phyloP scores from a whole-genome alignment of 2,113 vertebrate genomes.

The Mesitornis unicolor region DNA sequence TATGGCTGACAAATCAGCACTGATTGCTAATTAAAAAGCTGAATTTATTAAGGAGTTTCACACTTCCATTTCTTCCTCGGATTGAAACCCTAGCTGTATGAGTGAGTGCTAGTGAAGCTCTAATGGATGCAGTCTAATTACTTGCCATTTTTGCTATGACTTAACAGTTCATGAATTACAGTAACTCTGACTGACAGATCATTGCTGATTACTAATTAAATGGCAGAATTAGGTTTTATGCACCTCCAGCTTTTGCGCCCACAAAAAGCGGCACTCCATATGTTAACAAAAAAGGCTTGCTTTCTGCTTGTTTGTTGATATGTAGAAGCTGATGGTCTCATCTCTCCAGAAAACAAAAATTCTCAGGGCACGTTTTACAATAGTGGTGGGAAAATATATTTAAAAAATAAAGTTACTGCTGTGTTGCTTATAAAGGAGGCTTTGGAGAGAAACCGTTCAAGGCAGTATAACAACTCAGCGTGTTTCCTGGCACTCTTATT shows the following conservation, averaged over 20 bases:
- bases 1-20: conserved; percentile 70
- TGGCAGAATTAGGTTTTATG: not conserved
- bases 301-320: not conserved
- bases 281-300: not conserved
- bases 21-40: conserved; percentile 78
- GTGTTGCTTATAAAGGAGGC: not conserved
- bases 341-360: conserved; percentile 50
- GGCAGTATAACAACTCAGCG: not conserved
- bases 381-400: conserved; percentile 21
- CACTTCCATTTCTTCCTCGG: conserved; percentile 40
- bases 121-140: conserved; percentile 65
- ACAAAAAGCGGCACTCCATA: not conserved
- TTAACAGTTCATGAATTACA: conserved; percentile 52
- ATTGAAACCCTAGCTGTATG: conserved; percentile 41
- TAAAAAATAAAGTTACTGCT: not conserved
- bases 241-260: not conserved
- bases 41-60: conserved; percentile 66
- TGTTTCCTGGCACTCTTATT: conserved; percentile 4
- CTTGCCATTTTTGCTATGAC: conserved; percentile 61
- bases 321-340: conserved; percentile 31
- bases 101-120: conserved; percentile 30
- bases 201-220: conserved; percentile 65
- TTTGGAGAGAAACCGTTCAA: conserved; percentile 11
- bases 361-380: conserved; percentile 18
- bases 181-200: conserved; percentile 48